phyloP scores from a whole-genome alignment of 2,113 vertebrate genomes.

The Mesoclemmys tuberculata region DNA sequence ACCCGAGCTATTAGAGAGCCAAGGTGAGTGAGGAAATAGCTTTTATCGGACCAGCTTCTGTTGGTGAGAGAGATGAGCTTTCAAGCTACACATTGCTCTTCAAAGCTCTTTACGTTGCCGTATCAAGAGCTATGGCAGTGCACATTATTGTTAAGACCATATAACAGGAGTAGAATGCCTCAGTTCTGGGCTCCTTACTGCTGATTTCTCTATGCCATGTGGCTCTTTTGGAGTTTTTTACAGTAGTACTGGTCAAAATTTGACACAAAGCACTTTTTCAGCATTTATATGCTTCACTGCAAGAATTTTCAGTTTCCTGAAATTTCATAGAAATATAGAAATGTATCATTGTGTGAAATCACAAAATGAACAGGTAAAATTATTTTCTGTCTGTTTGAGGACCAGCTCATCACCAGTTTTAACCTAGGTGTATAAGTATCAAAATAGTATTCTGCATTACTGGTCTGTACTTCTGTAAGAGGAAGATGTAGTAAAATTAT shows the following conservation, averaged over 20 bases:
- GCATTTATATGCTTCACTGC: not conserved
- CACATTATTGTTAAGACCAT: not conserved
- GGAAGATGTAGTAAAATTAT: constrained; percentile 40
- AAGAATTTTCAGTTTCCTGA: constrained; percentile 10
- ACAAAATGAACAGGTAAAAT: not conserved
- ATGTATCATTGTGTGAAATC: constrained; percentile 21
- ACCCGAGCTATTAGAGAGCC: not conserved
- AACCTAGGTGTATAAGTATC: constrained; percentile 44
- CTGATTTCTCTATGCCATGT: not conserved
- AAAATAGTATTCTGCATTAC: constrained; percentile 24
- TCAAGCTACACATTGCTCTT: not conserved
- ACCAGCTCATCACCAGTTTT: constrained; percentile 5
- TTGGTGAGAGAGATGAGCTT: not conserved
- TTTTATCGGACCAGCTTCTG: not conserved
- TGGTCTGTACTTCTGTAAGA: not conserved
- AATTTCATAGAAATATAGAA: constrained; percentile 36
- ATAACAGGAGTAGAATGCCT: not conserved
- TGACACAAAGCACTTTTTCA: not conserved
- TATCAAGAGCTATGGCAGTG: not conserved
- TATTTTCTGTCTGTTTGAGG: not conserved
- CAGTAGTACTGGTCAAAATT: not conserved
- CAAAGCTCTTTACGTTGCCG: not conserved
- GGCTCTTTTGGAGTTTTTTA: not conserved
- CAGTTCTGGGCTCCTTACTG: not conserved
- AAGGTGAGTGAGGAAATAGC: not conserved